Base-by-base conservation (phyloP, 2,888 invertebrate genomes). In the Eudasyphora cyanicolor region DNA sequence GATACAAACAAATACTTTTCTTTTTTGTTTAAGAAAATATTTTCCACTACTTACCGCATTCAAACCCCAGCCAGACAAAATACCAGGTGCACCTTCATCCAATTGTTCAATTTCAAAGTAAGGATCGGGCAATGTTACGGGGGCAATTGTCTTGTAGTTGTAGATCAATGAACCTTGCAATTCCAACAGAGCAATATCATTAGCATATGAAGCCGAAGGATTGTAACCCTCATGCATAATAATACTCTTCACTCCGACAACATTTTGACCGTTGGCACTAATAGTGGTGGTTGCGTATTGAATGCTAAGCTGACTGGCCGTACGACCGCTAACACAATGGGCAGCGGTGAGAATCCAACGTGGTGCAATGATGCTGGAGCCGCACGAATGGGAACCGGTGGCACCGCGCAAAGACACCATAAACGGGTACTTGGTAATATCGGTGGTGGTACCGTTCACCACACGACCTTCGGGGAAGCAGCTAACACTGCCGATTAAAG, bases 141-240 rank as follows among this genome's bases (percentile, higher is more conserved):
- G 88, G 2, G 87, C 87, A 77, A 89, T 76, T 2, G 85, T 87
- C 76, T 85, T 84, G 32, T 87, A 83, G 71, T 90, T 89, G n/a
- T 88, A 89, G 14, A 84, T 60, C 7, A 92, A 85, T 0, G 89
- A 86, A 0, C 76, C 84, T 0, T 70, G 78, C 76, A 91, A 86
- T 89, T 92, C 87, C 24, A 93, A 73, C 29, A 93, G 78, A 4
- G 92, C 90, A 17, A 93, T 91, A 45, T 93, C 93, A 77, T 92
- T 92, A 78, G 92, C 91, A 64, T 89, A 89, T 8, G 84, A 82
- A 0, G 83, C 77, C 5, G 0, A 2, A 0, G 86, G 86, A 77
- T 87, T 84, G 86, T 91, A 93, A 0, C 64, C 17, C 7, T 91
- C 89, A 54, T 92, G 93, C 29, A 86, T 84, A n/a, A 92, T 88